Conservation (phyloP, 2,797 vertebrate species). For the Thripadectes ignobilis region DNA sequence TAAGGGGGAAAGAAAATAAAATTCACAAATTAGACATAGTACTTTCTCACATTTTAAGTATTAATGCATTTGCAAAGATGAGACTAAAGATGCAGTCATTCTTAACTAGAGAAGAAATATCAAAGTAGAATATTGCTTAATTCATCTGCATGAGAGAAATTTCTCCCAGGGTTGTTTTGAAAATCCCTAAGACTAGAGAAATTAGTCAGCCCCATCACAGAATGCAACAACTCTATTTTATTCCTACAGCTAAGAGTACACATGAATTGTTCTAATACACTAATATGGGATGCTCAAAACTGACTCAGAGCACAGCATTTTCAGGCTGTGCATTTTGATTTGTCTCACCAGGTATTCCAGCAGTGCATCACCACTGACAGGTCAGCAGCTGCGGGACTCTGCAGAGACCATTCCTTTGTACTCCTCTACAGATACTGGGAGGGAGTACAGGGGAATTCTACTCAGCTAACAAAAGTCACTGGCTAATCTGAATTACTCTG, state of each 20-base stretch:
- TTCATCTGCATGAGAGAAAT: not conserved
- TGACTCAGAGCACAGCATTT: not conserved
- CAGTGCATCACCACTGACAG: not conserved
- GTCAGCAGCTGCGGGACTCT: not conserved
- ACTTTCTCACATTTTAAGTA: not conserved
- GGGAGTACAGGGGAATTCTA: not conserved
- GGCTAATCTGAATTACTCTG: not conserved
- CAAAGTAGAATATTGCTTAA: not conserved
- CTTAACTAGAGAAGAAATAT: not conserved
- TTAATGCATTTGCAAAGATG: not conserved
- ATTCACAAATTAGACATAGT: not conserved
- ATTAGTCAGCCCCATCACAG: not conserved
- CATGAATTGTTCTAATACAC: not conserved
- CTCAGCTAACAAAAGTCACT: not conserved
- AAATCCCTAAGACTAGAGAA: not conserved
- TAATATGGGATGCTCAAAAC: not conserved
- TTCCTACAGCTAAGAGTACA: not conserved
- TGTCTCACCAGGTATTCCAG: not conserved
- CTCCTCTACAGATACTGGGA: not conserved
- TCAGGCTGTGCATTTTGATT: not conserved
- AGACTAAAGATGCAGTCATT: not conserved
- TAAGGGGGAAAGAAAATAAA: not conserved
- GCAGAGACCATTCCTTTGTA: not conserved
- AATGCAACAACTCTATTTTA: not conserved
- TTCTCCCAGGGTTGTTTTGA: not conserved